Conservation (phyloP, 2,888 invertebrate species). For the Gymnocheta viridis region DNA sequence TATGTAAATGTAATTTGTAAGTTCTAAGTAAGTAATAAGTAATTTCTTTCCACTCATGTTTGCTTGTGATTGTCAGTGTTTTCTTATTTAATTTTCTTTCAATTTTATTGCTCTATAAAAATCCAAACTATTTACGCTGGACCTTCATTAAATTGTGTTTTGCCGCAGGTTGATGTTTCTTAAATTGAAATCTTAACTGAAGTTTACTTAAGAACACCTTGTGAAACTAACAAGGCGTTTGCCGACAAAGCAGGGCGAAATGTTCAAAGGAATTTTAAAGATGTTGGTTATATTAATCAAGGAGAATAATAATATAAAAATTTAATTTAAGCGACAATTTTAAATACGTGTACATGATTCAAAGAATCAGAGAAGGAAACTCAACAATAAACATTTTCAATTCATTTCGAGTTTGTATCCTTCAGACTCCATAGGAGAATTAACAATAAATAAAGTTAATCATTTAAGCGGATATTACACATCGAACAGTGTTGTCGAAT, state of each 20-base stretch:
- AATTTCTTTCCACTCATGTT: constrained; percentile 36
- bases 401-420: too few relatives aligned
- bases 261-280: background rate
- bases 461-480: too few relatives aligned
- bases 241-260: constrained; percentile 41
- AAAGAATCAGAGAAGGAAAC: too few relatives aligned
- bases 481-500: too few relatives aligned
- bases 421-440: too few relatives aligned
- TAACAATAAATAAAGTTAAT: too few relatives aligned
- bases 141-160: constrained; percentile 45
- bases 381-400: too few relatives aligned
- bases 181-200: background rate
- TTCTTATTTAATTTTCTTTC: constrained; percentile 29
- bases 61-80: constrained; percentile 57
- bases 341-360: too few relatives aligned
- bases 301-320: background rate
- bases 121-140: constrained; percentile 51
- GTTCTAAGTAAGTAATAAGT: too few relatives aligned
- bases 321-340: background rate
- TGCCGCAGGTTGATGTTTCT: constrained; percentile 29
- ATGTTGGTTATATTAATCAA: background rate
- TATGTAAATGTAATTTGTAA: too few relatives aligned
- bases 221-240: constrained; percentile 21
- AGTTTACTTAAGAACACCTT: constrained; percentile 28
- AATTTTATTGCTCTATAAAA: constrained; percentile 58